These are phyloP conservation scores for Otus sunia DNA, from an alignment of 2,113 vertebrate species.

Conservation along the genomic window DNA sequence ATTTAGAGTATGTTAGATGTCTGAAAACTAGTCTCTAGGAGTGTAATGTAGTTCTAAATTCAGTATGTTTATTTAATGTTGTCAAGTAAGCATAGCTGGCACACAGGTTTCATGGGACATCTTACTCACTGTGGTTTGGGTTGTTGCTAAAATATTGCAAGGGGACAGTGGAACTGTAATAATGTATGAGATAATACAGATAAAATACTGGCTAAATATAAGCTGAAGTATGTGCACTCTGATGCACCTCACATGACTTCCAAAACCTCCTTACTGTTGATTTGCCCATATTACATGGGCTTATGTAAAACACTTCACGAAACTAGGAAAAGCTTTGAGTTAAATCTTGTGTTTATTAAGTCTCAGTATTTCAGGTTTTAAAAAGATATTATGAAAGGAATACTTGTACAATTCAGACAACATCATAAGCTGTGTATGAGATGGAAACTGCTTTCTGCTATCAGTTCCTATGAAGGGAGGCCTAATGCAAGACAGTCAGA, in stretches of 20 bases:
- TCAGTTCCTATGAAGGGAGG: background rate
- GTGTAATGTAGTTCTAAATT: background rate
- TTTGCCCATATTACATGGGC: background rate
- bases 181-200: background rate
- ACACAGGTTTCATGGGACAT: background rate
- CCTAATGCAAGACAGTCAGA: background rate
- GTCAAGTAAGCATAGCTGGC: background rate
- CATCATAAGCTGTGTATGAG: background rate
- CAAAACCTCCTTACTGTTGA: background rate
- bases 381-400: too few species aligned
- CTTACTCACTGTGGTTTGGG: background rate
- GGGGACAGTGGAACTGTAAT: background rate
- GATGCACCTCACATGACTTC: background rate
- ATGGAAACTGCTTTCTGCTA: background rate
- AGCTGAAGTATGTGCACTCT: background rate
- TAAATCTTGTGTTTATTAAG: background rate
- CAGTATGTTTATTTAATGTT: background rate
- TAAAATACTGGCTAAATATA: background rate
- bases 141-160: background rate
- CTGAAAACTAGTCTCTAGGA: background rate
- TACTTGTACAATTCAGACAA: background rate
- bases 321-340: background rate
- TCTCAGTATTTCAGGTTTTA: background rate
- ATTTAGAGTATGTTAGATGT: background rate
- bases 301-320: background rate